Base-by-base conservation (phyloP, 53 echinoderm and acorn worm species). In the Patiria pectinifera region DNA sequence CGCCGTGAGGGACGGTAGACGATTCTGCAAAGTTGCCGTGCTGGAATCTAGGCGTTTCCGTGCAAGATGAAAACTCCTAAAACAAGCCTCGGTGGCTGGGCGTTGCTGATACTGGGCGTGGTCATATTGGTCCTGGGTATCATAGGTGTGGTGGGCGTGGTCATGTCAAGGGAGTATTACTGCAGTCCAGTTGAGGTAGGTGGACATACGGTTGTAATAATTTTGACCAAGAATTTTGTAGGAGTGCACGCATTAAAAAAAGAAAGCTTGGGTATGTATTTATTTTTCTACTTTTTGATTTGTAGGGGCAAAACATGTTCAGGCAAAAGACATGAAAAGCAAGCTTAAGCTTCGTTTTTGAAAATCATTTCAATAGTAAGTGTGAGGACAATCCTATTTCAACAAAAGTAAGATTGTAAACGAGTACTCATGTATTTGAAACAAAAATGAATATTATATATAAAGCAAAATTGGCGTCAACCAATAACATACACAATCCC, bases 121-220 rank as follows among this genome's bases (percentile, higher is more conserved):
- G 45, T 79, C 80, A 12, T 79, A 5, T 11, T 79, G 80, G 19
- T 45, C 48, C 19, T 79, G 47, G 16, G 80, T 18, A 47, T 79
- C 48, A 14, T 79, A 18, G 80, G 80, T 0, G 48, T 47, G 80
- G 80, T 79, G 45, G 45, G 45, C 47, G 15, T 79, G 80, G 48
- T 46, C 9, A 46, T 16, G 48, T 79, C 80, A 14, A 79, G 6
- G 15, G 45, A 79, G 19, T 79, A 79, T 18, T 79, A 79, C 46
- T 79, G 80, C 47, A 79, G 80, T 25, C 80, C 47, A 4, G 80
- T 79, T 11, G 80, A 79, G 80, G 80, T 79, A 79, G 21, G 80
- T 79, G 48, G 25, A 66, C 3, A 16, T 3, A 16, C 19, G 3
- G 4, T 2, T 70, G 14, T 2, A 18, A 16, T 16, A 2, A 10